Base-by-base conservation (phyloP, 2,888 invertebrate species). In the Acronicta leporina region DNA sequence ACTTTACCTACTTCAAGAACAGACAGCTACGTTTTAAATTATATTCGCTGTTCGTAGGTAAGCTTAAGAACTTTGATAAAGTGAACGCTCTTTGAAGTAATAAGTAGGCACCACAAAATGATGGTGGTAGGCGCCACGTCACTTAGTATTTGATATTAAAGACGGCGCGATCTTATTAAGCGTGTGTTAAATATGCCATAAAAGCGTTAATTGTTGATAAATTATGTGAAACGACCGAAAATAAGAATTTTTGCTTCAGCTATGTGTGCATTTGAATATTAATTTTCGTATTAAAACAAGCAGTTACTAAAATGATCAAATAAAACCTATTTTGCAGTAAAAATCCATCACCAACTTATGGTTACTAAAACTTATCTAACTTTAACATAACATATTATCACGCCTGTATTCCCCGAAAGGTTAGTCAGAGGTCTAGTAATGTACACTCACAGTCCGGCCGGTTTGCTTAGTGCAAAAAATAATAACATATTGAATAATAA, bases 21-120 rank as follows among this genome's bases (percentile, higher is more conserved):
- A 35, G 13, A 35, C 35, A 38, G 38, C 38, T n/a, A 38, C n/a
- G 38, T 38, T 6, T n/a, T 6, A 38, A 33, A 33, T 11, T 11
- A 33, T 33, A 49, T 43, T 61, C 42, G 25, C 49, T 50, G 38
- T 53, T 15, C 48, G 16, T 43, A 42, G 15, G 20, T 54, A 63
- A 51, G 15, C 55, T 51, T 44, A 15, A 27, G 43, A 54, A 48
- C 13, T 66, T 30, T 33, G 33, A 33, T 11, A 33, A 30, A 30
- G 30, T 11, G 11, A 33, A 33, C 11, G 10, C 11, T 33, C 33
- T 33, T 3, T 33, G 63, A 69, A 69, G 38, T 48, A 48, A 54
- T 51, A 48, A 47, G 42, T 50, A 50, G 49, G 33, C 49, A 8
- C 25, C 30, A 43, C 33, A 50, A 61, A 53, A 8, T 43, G 30